Percentiles rank a stretch among this genome's conserved stretches.
Evolutionary conservation across 2,797 vertebrate genomes (phyloP).

Genomic region (Spinibarbus caldwelli): DNA sequence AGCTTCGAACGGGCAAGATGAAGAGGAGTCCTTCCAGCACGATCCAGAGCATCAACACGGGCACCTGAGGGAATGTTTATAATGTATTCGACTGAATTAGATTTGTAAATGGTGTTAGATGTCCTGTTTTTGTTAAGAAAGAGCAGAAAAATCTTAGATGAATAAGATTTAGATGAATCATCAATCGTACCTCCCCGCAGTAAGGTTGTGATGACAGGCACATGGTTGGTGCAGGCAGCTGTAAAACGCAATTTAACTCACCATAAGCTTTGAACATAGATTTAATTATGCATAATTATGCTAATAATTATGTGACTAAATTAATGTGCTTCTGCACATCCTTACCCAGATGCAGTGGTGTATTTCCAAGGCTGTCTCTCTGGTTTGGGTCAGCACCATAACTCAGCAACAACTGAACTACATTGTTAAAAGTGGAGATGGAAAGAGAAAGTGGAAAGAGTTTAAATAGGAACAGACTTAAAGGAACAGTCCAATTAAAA

Average conservation of each 20-base stretch:
- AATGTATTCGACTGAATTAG: neutral
- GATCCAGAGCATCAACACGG: conserved; percentile 94
- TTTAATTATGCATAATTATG: neutral
- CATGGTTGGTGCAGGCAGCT: conserved; percentile 99
- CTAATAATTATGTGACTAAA: too few relatives aligned
- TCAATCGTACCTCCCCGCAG: conserved; percentile 88
- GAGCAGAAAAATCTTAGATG: neutral
- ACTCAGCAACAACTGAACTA: conserved; percentile 92
- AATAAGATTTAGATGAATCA: neutral
- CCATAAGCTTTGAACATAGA: conserved; percentile 22
- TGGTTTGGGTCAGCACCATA: conserved; percentile 96
- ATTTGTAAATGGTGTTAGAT: neutral
- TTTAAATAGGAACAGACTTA: neutral
- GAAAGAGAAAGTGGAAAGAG: neutral
- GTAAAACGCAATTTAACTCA: conserved; percentile 62
- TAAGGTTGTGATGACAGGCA: conserved; percentile 96
- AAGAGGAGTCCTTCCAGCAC: conserved; percentile 93
- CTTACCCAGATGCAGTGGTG: conserved; percentile 95
- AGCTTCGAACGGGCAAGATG: conserved; percentile 96
- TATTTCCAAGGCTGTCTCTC: conserved; percentile 95
- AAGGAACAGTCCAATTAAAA: neutral
- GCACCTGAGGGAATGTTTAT: conserved; percentile 78
- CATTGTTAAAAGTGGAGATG: conserved; percentile 38
- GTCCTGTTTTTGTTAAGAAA: neutral
- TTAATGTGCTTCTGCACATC: neutral